phyloP scores from a whole-genome alignment of 2,113 vertebrate species.

The Hippopotamus amphibius region DNA sequence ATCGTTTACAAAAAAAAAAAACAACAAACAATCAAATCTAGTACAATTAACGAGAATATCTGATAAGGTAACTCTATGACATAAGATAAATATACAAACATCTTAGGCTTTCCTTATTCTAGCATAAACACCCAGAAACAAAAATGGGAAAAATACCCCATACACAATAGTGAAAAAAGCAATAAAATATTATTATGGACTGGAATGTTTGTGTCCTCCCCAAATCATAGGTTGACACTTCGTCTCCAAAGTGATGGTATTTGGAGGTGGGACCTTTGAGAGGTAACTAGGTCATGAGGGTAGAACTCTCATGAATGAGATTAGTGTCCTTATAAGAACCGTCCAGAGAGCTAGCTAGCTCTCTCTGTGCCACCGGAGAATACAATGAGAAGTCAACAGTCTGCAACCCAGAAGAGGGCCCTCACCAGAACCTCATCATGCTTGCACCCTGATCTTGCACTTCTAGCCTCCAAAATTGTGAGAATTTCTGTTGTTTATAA shows the following conservation, averaged over 20 bases:
- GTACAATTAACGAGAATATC: background rate
- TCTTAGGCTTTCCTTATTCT: background rate
- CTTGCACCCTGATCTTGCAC: background rate
- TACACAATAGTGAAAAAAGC: background rate
- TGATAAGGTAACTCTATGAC: background rate
- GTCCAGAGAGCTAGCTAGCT: background rate
- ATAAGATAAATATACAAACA: constrained; percentile 2
- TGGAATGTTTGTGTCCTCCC: background rate
- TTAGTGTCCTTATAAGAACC: background rate
- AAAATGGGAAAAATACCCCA: background rate
- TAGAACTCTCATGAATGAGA: background rate
- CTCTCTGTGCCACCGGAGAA: background rate
- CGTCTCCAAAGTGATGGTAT: background rate
- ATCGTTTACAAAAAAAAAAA: background rate
- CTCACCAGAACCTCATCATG: background rate
- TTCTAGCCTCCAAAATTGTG: background rate
- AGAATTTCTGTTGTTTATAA: background rate
- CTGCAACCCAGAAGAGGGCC: no score
- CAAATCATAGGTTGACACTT: background rate
- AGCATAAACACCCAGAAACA: constrained; percentile 15
- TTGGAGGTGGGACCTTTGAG: no score
- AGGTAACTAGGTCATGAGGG: background rate
- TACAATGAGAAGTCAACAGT: background rate
- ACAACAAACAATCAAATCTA: background rate
- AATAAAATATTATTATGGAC: background rate